These are phyloP conservation scores for Gallinago undulata DNA, from an alignment of 2,113 vertebrate genomes.

Conservation along the genomic window DNA sequence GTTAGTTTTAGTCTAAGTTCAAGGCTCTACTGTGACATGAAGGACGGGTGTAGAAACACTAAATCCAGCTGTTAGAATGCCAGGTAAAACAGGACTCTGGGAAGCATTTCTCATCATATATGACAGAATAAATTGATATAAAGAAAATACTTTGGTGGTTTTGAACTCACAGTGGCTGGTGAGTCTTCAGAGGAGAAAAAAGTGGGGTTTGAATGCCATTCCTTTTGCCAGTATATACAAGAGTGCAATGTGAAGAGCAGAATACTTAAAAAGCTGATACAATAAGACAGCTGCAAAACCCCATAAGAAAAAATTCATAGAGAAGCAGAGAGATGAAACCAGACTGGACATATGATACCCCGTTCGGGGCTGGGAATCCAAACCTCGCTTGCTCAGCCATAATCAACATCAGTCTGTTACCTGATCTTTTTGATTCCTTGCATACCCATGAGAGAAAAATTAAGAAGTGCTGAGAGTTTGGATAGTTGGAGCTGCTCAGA, in stretches of 20 bases:
- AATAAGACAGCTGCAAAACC: conserved; percentile 24
- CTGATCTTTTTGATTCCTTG: background rate
- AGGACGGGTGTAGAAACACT: background rate
- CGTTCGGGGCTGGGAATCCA: background rate
- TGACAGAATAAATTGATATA: background rate
- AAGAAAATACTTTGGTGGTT: background rate
- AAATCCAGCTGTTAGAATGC: background rate
- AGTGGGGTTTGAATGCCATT: background rate
- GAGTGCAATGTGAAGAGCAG: background rate
- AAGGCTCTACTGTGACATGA: background rate
- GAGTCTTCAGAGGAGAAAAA: background rate
- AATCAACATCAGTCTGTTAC: background rate
- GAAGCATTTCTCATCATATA: background rate
- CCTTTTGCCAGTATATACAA: background rate
- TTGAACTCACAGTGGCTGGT: background rate
- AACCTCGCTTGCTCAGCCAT: background rate
- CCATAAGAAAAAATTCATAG: background rate
- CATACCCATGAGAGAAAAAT: background rate
- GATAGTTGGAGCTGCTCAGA: background rate
- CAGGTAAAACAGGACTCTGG: background rate
- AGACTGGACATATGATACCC: background rate
- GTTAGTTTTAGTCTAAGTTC: background rate
- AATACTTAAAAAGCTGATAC: background rate
- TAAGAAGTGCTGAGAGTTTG: background rate
- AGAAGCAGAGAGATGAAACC: background rate